Conservation (phyloP, 1,140 invertebrate genomes). For the Archegozetes longisetosus region DNA sequence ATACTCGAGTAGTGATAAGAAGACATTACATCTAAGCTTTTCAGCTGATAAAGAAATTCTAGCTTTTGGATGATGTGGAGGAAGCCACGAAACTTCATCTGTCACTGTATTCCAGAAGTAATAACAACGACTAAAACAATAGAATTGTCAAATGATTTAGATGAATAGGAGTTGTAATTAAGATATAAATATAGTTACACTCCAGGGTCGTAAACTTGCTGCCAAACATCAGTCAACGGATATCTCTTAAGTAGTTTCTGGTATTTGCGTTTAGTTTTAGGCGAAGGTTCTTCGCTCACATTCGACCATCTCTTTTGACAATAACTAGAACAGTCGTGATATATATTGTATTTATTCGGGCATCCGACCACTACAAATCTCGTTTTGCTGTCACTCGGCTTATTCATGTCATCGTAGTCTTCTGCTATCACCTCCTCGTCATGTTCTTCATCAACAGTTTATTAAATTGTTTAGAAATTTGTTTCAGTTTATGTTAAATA, state of each 20-base stretch:
- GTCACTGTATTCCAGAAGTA: constrained; percentile 89
- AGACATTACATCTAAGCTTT: constrained; percentile 41
- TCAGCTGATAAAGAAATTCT: constrained; percentile 61
- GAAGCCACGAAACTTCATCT: constrained; percentile 85
- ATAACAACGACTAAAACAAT: constrained; percentile 47
- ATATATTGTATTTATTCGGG: constrained; percentile 90
- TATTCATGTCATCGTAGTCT: constrained; percentile 49
- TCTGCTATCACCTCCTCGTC: constrained; percentile 71
- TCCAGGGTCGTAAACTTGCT: constrained; percentile 79
- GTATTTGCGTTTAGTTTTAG: constrained; percentile 54
- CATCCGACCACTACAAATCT: constrained; percentile 47
- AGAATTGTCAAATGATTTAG: constrained; percentile 12
- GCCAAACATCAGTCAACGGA: constrained; percentile 73
- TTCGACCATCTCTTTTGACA: constrained; percentile 77
- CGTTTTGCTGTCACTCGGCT: constrained; percentile 10
- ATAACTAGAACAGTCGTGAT: constrained; percentile 74
- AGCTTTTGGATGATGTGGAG: constrained; percentile 76
- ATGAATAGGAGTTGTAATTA: constrained; percentile 14
- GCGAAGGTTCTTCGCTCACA: constrained; percentile 46
- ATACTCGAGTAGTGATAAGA: too few relatives aligned
- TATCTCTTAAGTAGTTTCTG: constrained; percentile 65
- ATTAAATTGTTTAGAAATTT: too few relatives aligned
- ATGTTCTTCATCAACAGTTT: too few relatives aligned
- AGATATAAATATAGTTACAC: constrained; percentile 33
- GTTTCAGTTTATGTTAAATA: constrained; percentile 25